These are phyloP conservation scores for Hanleya hanleyi DNA, from an alignment of 2,888 invertebrate genomes.

Conservation along the genomic window DNA sequence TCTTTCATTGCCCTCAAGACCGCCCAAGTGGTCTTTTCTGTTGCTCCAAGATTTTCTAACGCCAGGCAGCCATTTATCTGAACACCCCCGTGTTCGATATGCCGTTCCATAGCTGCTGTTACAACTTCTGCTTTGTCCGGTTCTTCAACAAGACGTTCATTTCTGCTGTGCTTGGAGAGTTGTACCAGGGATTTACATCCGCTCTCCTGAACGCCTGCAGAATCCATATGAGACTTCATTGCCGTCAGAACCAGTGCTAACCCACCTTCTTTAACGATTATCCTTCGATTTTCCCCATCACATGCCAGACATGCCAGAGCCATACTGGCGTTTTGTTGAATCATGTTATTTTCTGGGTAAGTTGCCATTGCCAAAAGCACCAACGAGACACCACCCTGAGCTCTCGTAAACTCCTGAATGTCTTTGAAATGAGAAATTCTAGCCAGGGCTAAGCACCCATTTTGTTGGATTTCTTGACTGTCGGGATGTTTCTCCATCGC, in stretches of 20 bases:
- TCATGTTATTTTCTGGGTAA: not conserved
- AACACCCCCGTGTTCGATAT: not conserved
- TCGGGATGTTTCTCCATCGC: not conserved
- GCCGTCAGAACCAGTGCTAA: not conserved
- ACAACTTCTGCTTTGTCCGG: not conserved
- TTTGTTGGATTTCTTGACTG: not conserved
- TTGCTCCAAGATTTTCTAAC: not conserved
- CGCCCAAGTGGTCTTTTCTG: not conserved
- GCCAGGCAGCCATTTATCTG: not conserved
- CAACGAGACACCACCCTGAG: not conserved
- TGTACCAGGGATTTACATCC: not conserved
- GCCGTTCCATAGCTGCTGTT: not conserved
- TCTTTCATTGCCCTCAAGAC: not conserved
- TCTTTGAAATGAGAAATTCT: not conserved
- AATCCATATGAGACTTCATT: not conserved
- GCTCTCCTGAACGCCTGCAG: not conserved
- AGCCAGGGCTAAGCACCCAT: not conserved
- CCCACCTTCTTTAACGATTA: not conserved
- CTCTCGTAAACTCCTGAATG: not conserved
- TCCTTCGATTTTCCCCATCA: not conserved
- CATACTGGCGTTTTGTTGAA: not conserved
- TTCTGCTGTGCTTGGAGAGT: not conserved
- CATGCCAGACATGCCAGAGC: not conserved
- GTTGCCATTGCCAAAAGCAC: not conserved
- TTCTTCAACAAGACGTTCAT: not conserved